These are phyloP conservation scores for Salpingus planirostris DNA, from an alignment of 2,888 invertebrate genomes.

Conservation along the genomic window DNA sequence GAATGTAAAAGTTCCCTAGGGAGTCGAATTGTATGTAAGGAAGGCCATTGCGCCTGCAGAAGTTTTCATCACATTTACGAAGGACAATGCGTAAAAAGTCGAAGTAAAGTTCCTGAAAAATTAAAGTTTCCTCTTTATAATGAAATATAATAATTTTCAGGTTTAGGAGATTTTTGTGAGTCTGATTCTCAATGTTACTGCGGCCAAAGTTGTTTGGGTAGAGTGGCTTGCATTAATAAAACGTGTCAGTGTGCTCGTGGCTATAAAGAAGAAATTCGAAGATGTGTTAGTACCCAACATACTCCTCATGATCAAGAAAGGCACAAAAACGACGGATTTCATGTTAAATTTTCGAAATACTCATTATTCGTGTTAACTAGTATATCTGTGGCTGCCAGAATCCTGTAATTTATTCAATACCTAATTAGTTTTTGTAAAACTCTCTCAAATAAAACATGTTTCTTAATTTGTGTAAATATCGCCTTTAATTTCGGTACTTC, in stretches of 20 bases:
- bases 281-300: constrained; percentile 18
- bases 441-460: too few relatives aligned
- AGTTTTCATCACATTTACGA: constrained; percentile 30
- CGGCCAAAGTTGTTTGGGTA: constrained; percentile 29
- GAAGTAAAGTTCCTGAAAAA: constrained; percentile 19
- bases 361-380: too few relatives aligned
- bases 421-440: too few relatives aligned
- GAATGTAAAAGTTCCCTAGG: constrained; percentile 26
- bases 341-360: too few relatives aligned
- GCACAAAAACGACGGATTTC: too few relatives aligned
- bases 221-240: constrained; percentile 28
- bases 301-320: too few relatives aligned
- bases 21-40: constrained; percentile 27
- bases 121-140: background rate
- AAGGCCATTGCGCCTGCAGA: constrained; percentile 27
- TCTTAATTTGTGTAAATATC: too few relatives aligned
- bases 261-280: constrained; percentile 23
- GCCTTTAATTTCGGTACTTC: too few relatives aligned
- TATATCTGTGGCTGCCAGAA: too few relatives aligned
- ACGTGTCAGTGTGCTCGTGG: constrained; percentile 29
- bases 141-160: constrained; percentile 14
- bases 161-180: constrained; percentile 29
- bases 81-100: constrained; percentile 31
- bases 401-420: too few relatives aligned
- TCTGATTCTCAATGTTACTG: constrained; percentile 32